Evolutionary conservation across 1,140 invertebrate genomes (phyloP).

Genomic region (Aphaenogaster floridana): DNA sequence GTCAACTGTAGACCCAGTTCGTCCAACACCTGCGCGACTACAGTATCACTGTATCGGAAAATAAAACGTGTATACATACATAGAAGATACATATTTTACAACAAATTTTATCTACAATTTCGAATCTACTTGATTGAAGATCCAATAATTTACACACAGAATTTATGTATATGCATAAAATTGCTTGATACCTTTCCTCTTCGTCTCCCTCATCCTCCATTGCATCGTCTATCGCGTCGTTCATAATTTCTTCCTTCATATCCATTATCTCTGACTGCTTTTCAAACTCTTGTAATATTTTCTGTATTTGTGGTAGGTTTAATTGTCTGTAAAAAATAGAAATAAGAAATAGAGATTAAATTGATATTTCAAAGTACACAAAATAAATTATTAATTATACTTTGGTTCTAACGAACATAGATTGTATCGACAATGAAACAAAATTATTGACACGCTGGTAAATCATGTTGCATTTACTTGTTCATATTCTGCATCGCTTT

Average conservation of each 20-base stretch:
- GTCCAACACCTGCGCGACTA: slow-evolving; percentile 97
- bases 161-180: background rate
- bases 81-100: slow-evolving; percentile 26
- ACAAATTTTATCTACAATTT: slow-evolving; percentile 30
- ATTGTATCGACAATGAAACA: slow-evolving; percentile 10
- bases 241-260: slow-evolving; percentile 99
- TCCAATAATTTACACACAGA: slow-evolving; percentile 1
- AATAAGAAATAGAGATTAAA: slow-evolving; percentile 21
- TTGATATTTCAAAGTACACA: slow-evolving; percentile 22
- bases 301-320: slow-evolving; percentile 99
- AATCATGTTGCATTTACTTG: slow-evolving; percentile 86
- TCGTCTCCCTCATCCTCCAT: slow-evolving; percentile 99
- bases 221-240: slow-evolving; percentile 99
- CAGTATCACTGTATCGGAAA: slow-evolving; percentile 90
- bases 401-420: background rate
- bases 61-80: slow-evolving; percentile 44
- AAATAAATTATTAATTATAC: slow-evolving; percentile 5
- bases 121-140: background rate
- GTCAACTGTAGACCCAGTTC: slow-evolving; percentile 98
- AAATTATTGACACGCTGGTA: slow-evolving; percentile 49
- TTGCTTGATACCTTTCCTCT: slow-evolving; percentile 94
- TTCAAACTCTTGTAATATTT: slow-evolving; percentile 99
- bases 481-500: slow-evolving; percentile 99
- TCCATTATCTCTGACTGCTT: slow-evolving; percentile 99
- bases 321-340: slow-evolving; percentile 90